Evolutionary conservation across 2,797 vertebrate species (phyloP).

Genomic region (Gephyroberyx darwinii): DNA sequence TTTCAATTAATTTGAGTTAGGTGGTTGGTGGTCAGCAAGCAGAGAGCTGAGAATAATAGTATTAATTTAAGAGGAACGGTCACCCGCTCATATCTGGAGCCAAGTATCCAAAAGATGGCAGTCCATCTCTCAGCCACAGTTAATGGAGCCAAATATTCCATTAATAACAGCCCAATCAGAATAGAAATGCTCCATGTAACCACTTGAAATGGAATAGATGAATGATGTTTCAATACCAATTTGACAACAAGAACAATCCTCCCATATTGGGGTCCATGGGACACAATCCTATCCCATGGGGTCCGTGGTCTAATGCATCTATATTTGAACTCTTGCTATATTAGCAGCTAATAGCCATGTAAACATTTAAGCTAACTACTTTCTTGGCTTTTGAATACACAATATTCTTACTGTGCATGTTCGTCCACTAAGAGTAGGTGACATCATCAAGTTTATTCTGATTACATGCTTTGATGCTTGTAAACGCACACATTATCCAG

Average conservation of each 20-base stretch:
- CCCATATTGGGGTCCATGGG: not conserved
- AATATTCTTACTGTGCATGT: not conserved
- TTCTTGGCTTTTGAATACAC: too few relatives aligned
- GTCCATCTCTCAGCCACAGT: not conserved
- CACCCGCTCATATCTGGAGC: not conserved
- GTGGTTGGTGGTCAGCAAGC: conserved; percentile 11
- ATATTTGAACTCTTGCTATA: not conserved
- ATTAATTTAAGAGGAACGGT: conserved; percentile 15
- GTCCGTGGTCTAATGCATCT: not conserved
- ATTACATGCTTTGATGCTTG: conserved; percentile 14
- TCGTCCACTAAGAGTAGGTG: not conserved
- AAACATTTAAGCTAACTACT: too few relatives aligned
- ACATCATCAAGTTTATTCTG: conserved; percentile 15
- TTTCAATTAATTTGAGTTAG: conserved; percentile 46
- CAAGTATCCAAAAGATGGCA: not conserved
- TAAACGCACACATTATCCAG: conserved; percentile 13
- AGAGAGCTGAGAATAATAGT: conserved; percentile 9
- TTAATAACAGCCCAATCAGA: too few relatives aligned
- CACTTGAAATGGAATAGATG: too few relatives aligned
- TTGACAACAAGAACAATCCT: too few relatives aligned
- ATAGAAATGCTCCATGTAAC: too few relatives aligned
- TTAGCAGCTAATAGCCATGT: not conserved
- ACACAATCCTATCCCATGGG: too few relatives aligned
- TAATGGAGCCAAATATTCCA: not conserved
- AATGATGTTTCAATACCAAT: too few relatives aligned